Percentiles rank a stretch among this genome's conserved stretches.
phyloP scores from a whole-genome alignment of 2,888 invertebrate genomes.

The Volucella zonaria region DNA sequence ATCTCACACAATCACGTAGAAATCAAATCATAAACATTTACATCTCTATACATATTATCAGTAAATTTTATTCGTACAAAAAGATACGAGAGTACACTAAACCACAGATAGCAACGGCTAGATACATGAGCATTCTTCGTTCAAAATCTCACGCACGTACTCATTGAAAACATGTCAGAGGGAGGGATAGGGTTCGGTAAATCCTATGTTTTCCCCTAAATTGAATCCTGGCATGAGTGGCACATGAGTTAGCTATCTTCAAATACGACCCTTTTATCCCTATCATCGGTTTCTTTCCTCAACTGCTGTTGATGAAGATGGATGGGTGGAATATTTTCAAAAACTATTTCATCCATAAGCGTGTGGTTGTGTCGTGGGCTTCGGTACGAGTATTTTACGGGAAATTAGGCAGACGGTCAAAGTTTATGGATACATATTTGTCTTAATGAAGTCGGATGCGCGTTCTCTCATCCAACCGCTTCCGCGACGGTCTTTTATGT shows the following conservation, averaged over 20 bases:
- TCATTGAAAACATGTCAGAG: constrained; percentile 23
- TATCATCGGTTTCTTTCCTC: constrained; percentile 7
- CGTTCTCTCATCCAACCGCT: constrained; percentile 28
- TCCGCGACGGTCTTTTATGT: constrained; percentile 21
- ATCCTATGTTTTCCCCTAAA: constrained; percentile 28
- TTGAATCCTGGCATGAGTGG: not conserved
- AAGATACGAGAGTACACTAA: no score
- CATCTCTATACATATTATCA: no score
- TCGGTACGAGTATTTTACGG: not conserved
- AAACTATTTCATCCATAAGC: not conserved
- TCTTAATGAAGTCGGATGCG: constrained; percentile 58
- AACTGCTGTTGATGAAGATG: constrained; percentile 61
- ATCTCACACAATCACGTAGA: no score
- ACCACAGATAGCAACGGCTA: not conserved
- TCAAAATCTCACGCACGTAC: constrained; percentile 6
- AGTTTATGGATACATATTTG: constrained; percentile 40
- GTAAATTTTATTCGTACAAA: no score
- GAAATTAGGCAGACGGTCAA: constrained; percentile 57
- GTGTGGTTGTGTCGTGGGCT: not conserved
- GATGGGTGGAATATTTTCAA: constrained; percentile 37
- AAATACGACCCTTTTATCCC: constrained; percentile 24
- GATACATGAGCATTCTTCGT: not conserved
- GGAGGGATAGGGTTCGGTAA: not conserved
- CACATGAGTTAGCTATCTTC: constrained; percentile 27
- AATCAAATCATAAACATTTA: no score